Evolutionary conservation across 1,140 invertebrate species (phyloP), one percentile per base, ranked within the genome.

Genomic region (Rhagoletis zephyria): DNA sequence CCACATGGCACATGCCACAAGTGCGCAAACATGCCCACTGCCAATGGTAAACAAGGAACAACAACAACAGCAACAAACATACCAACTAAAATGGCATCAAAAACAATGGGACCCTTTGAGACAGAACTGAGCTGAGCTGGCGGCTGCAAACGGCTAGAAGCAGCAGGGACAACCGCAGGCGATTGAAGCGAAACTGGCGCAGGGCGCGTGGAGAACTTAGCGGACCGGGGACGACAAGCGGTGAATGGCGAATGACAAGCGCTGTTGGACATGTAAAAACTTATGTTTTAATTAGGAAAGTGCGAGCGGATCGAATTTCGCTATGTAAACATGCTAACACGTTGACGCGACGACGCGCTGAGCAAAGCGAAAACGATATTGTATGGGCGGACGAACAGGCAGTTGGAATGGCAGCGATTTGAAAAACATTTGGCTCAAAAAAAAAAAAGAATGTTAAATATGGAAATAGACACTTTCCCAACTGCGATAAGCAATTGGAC

Each of bases 221-320:
- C 7, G n/a, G 3, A 48, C 14, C 48, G 70, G 7, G 30, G 30
- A 30, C 30, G 30, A 30, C 30, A 30, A 30, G 67, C 42, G 12
- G 42, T 42, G 4, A 30, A 1, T 5, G 45, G 14, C 0, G 64
- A 12, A 40, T 67, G 48, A 4, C 45, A 51, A 56, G n/a, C 48
- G 51, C 74, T 56, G 74, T 56, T 30, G 74, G 6, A 81, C 45
- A 30, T 56, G 74, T 59, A n/a, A 81, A 56, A 81, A 81, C 74
- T 56, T 81, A 81, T 81, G 74, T 81, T 81, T 81, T 81, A 81
- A 81, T 81, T 81, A 81, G 74, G 74, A 51, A 81, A 56, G 48
- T 51, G 74, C 48, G 51, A 81, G 74, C 74, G 74, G 74, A 81
- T 81, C 45, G 74, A 81, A 81, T 81, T 81, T 81, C 74, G 16